Evolutionary conservation across 1,140 invertebrate genomes (phyloP), one percentile per base, ranked within the genome.

Genomic region (Sycophaga agraensis): DNA sequence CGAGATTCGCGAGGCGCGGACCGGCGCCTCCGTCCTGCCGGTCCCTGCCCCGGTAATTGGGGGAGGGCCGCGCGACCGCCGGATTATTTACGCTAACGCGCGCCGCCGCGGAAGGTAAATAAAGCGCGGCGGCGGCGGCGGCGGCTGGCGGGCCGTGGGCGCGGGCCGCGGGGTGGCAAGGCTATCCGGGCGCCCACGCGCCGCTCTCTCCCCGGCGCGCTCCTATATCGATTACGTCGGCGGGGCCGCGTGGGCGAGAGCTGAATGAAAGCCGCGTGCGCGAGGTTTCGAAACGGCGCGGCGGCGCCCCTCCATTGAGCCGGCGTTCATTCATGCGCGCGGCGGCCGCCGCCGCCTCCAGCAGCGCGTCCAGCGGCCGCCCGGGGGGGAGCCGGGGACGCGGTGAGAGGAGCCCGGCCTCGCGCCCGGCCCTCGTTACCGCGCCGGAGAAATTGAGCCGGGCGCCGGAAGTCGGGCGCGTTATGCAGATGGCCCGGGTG

Each of bases 151-250:
- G 14, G 19, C 37, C 24, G 9, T 26, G 16, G 4, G 2, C 17
- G 34, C n/a, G 22, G 22, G 21, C 24, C 26, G 21, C 21, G 31
- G 34, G 24, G 46, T 50, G 35, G 46, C 56, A 59, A 59, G 56
- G 56, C 40, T 48, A 59, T 46, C 24, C 31, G 49, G 7, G 12
- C 37, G 48, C 57, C 57, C 48, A 59, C 57, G 7, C 57, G 9
- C 45, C n/a, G 17, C 4, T 4, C 24, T 11, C 43, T 14, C 3
- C 3, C 34, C 40, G 35, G 35, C 43, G 46, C 56, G 50, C 50
- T 59, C 56, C 49, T 59, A 59, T 59, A 59, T 59, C 57, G 57
- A 59, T 59, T 59, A 59, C 57, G 57, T 43, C 46, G 56, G 42
- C 22, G 42, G 45, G 50, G 51, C 22, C 19, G 54, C 37, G 43